Evolutionary conservation across 2,113 vertebrate species (phyloP), one percentile per base, ranked within the genome.

Genomic region (Caretta caretta): DNA sequence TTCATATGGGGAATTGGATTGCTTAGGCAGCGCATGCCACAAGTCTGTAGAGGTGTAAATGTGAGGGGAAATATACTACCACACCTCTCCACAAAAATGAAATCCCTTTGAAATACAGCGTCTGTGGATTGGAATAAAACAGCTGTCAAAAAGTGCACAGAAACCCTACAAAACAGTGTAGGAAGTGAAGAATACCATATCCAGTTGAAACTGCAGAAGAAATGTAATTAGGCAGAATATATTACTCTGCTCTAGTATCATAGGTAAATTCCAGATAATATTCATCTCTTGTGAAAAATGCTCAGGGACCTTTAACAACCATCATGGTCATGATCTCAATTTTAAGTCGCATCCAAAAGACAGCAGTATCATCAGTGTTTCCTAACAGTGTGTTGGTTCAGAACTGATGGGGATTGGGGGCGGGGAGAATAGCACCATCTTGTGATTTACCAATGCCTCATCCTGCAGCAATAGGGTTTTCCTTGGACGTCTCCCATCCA

Each of bases 361-460:
- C 94, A 87, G 82, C 53, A 14, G 46, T 25, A 5, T 29, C 49
- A 84, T 38, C 56, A 90, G 76, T 89, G 24, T 86, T 83, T 4
- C 62, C 90, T 83, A 86, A 82, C 8, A 24, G 83, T 92, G 6
- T 48, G 50, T 89, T 86, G 51, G 31, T 69, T 35, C 57, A 8
- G 22, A 90, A 51, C 81, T 92, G 90, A 85, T 84, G 88, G 95
- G 75, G 85, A 31, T 22, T n/a, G 17, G n/a, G 65, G 19, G 12
- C 3, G 6, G 59, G 48, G 38, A n/a, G 20, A 1, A 2, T 16
- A 8, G 88, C 97, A 96, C 95, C 93, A 97, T 95, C 97, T 98
- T 95, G 97, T 98, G 98, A 98, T 92, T 98, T 96, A 91, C 93
- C 76, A 84, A 54, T 35, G 35, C 84, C 92, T 97, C 96, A 98